These are phyloP conservation scores for Saturnia japonica DNA, from an alignment of 2,888 invertebrate genomes.

Conservation along the genomic window DNA sequence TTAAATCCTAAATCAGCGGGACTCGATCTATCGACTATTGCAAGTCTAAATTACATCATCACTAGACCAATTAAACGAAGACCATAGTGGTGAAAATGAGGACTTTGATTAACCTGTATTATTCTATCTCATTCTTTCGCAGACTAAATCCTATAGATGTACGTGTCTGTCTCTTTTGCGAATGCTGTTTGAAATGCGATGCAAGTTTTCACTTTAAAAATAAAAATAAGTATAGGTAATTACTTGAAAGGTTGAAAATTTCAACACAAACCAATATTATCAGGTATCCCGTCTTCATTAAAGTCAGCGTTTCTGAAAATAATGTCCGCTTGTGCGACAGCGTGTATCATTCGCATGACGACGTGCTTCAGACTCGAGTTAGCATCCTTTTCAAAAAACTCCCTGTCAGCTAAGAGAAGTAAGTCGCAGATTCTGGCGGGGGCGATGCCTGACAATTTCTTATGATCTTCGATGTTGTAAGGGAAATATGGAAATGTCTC, in stretches of 20 bases:
- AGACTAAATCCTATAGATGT: too few relatives aligned
- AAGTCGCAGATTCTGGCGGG: constrained; percentile 71
- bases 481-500: constrained; percentile 46
- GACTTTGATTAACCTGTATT: too few relatives aligned
- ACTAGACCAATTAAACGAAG: too few relatives aligned
- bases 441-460: constrained; percentile 48
- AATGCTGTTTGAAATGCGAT: too few relatives aligned
- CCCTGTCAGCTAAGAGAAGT: constrained; percentile 73
- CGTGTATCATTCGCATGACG: constrained; percentile 70
- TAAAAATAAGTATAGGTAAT: too few relatives aligned
- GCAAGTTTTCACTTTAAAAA: too few relatives aligned
- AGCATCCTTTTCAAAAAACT: constrained; percentile 71
- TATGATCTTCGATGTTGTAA: constrained; percentile 51
- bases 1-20: too few relatives aligned
- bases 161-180: too few relatives aligned
- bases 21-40: too few relatives aligned
- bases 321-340: constrained; percentile 77
- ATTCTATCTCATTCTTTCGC: too few relatives aligned
- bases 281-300: constrained; percentile 76
- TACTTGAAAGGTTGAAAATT: not conserved
- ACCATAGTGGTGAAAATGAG: too few relatives aligned
- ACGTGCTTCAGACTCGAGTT: constrained; percentile 69
- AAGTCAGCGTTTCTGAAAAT: constrained; percentile 81
- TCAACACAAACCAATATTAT: constrained; percentile 68
- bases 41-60: too few relatives aligned